Conservation (phyloP, 2,888 invertebrate genomes). For the Trisateles emortualis region DNA sequence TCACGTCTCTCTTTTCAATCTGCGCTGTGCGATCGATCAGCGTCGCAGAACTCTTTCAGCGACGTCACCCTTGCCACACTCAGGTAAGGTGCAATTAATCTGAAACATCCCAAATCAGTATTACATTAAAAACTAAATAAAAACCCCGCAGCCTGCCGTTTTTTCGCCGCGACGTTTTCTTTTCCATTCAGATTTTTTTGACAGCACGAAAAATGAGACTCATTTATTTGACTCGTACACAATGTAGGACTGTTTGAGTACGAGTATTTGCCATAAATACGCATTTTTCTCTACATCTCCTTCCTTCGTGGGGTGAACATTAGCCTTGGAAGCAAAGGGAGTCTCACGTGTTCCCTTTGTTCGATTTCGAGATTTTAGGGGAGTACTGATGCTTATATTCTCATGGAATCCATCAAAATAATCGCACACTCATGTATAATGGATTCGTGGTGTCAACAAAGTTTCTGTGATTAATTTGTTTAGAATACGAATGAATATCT, state of each 20-base stretch:
- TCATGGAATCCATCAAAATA: slow-evolving; percentile 84
- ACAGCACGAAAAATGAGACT: slow-evolving; percentile 86
- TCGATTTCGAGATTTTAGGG: slow-evolving; percentile 85
- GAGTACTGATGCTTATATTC: slow-evolving; percentile 82
- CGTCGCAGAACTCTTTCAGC: slow-evolving; percentile 86
- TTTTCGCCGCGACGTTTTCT: slow-evolving; percentile 84
- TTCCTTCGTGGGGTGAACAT: slow-evolving; percentile 84
- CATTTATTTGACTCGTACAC: slow-evolving; percentile 88
- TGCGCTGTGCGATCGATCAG: slow-evolving; percentile 83
- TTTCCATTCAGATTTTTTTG: slow-evolving; percentile 87
- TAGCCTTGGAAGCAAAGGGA: slow-evolving; percentile 81
- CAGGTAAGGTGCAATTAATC: slow-evolving; percentile 86
- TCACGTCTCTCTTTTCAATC: slow-evolving; percentile 86
- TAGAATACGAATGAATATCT: slow-evolving; percentile 54
- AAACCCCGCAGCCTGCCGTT: slow-evolving; percentile 80
- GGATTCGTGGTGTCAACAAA: slow-evolving; percentile 78
- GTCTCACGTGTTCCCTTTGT: slow-evolving; percentile 84
- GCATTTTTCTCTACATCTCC: slow-evolving; percentile 86
- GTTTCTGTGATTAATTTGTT: slow-evolving; percentile 70
- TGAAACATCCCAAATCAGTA: slow-evolving; percentile 86
- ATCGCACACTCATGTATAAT: slow-evolving; percentile 82
- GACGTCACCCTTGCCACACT: slow-evolving; percentile 81
- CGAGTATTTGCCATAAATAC: slow-evolving; percentile 88
- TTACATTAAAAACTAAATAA: slow-evolving; percentile 86
- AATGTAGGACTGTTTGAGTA: slow-evolving; percentile 88